These are phyloP conservation scores for Phalloptychus januarius DNA, from an alignment of 2,797 vertebrate genomes.

Conservation along the genomic window DNA sequence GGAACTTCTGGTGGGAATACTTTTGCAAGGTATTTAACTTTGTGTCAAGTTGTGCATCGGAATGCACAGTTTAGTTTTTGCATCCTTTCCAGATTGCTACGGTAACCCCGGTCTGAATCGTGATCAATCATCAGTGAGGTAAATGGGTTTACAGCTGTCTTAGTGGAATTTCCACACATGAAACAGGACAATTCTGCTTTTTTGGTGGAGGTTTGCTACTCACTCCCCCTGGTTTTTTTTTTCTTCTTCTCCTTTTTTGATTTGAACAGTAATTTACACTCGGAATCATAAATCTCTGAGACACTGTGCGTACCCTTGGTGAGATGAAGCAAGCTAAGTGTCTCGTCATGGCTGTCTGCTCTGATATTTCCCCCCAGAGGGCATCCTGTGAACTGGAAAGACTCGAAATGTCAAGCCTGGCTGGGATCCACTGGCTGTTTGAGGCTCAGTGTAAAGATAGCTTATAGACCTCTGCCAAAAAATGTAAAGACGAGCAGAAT, in stretches of 20 bases:
- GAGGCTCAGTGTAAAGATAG: constrained; percentile 20
- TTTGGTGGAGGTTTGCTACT: background rate
- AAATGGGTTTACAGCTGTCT: background rate
- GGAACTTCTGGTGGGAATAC: background rate
- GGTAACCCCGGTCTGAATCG: background rate
- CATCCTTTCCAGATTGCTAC: background rate
- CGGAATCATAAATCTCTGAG: constrained; percentile 8
- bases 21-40: background rate
- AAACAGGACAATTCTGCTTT: background rate
- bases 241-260: background rate
- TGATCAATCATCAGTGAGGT: background rate
- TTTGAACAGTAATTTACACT: constrained; percentile 4
- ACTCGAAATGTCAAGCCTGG: constrained; percentile 48
- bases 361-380: constrained; percentile 9
- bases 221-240: background rate
- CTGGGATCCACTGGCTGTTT: constrained; percentile 25
- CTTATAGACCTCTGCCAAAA: constrained; percentile 39
- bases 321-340: constrained; percentile 3
- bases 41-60: background rate
- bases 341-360: constrained; percentile 14
- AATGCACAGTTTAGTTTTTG: background rate
- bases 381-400: constrained; percentile 40
- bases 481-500: constrained; percentile 8
- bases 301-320: background rate
- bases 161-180: background rate